Conservation (phyloP, 1,140 invertebrate species). For the Trichonephila inaurata region DNA sequence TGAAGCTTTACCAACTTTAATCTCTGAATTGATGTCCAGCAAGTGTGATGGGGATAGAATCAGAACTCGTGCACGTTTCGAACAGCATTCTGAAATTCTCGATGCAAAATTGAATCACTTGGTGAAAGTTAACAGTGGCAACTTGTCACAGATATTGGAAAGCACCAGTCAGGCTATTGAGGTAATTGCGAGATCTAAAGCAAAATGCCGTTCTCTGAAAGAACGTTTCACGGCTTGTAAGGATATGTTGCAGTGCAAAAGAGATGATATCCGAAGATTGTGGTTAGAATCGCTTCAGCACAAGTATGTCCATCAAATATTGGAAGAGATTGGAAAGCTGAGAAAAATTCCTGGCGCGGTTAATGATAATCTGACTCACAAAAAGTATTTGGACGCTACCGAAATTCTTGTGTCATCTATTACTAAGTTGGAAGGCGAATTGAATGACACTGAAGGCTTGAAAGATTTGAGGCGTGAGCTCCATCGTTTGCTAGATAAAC, state of each 20-base stretch:
- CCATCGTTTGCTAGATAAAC: conserved; percentile 19
- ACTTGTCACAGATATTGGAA: not conserved
- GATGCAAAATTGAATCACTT: conserved; percentile 49
- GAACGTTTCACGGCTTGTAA: conserved; percentile 90
- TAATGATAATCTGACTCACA: conserved; percentile 86
- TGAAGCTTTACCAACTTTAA: conserved; percentile 43
- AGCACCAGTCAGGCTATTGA: conserved; percentile 7
- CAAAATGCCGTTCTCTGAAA: conserved; percentile 42
- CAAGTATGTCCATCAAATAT: conserved; percentile 91
- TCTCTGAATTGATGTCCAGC: conserved; percentile 46
- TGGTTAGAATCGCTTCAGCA: conserved; percentile 97
- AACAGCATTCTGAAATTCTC: conserved; percentile 20
- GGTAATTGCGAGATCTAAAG: not conserved
- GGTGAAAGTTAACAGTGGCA: not conserved
- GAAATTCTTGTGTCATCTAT: conserved; percentile 85
- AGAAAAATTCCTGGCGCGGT: conserved; percentile 89
- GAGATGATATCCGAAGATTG: conserved; percentile 95
- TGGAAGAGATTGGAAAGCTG: conserved; percentile 89
- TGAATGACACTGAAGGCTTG: conserved; percentile 18
- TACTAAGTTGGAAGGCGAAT: not conserved
- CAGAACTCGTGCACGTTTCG: conserved; percentile 7
- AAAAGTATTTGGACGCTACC: conserved; percentile 93
- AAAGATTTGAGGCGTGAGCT: conserved; percentile 49
- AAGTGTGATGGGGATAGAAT: conserved; percentile 41
- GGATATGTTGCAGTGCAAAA: conserved; percentile 91